Percentiles rank a stretch among this genome's conserved stretches.
These are phyloP conservation scores for Athalia circularis DNA, from an alignment of 2,888 invertebrate species.

Conservation along the genomic window DNA sequence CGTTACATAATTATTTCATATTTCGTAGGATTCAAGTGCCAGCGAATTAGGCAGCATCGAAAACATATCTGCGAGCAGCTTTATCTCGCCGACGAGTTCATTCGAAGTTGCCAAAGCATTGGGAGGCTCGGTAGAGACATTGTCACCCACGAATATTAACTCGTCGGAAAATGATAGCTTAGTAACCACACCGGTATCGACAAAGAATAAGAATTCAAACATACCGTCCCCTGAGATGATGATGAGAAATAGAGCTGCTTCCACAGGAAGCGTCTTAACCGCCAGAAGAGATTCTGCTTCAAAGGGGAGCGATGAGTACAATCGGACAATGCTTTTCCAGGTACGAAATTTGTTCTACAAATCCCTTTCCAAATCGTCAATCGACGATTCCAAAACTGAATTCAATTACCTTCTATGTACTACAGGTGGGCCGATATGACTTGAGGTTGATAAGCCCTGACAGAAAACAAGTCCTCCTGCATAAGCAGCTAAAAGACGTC, in stretches of 20 bases:
- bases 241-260: conserved; percentile 74
- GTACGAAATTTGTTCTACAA: conserved; percentile 72
- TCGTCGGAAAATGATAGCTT: conserved; percentile 56
- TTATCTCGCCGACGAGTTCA: conserved; percentile 70
- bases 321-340: conserved; percentile 95
- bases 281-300: conserved; percentile 65
- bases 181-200: conserved; percentile 53
- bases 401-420: conserved; percentile 36
- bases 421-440: conserved; percentile 88
- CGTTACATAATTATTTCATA: not conserved
- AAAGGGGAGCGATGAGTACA: conserved; percentile 79
- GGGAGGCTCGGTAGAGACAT: conserved; percentile 67
- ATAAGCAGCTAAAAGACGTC: conserved; percentile 91
- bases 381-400: not conserved
- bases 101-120: conserved; percentile 59
- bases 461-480: conserved; percentile 90
- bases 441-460: conserved; percentile 94
- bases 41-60: conserved; percentile 69
- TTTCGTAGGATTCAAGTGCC: conserved; percentile 66
- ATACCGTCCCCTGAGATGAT: conserved; percentile 66
- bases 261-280: conserved; percentile 72
- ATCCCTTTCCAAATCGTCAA: not conserved
- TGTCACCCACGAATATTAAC: conserved; percentile 57
- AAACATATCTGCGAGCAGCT: conserved; percentile 67
- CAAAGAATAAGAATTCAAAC: conserved; percentile 52